These are phyloP conservation scores for Diadromus collaris DNA, from an alignment of 2,888 invertebrate genomes.

Conservation along the genomic window DNA sequence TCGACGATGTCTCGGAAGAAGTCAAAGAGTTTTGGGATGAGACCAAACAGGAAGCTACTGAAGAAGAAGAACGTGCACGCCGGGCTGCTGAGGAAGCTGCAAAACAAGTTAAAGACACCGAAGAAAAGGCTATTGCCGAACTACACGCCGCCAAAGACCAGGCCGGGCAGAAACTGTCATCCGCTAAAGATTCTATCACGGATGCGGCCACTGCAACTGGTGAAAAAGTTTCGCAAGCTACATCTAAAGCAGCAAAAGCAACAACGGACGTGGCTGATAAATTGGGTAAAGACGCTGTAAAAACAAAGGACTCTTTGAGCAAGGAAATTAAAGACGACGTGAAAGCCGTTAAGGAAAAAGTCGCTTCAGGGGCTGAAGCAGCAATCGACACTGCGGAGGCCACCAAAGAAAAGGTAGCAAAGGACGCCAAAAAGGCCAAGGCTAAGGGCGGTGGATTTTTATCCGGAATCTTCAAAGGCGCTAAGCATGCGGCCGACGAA, in stretches of 20 bases:
- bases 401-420: conserved; percentile 51
- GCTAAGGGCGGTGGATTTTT: conserved; percentile 58
- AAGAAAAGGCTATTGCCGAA: conserved; percentile 46
- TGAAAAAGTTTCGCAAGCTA: conserved; percentile 38
- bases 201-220: conserved; percentile 37
- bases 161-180: conserved; percentile 24
- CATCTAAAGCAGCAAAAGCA: conserved; percentile 32
- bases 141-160: conserved; percentile 48
- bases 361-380: conserved; percentile 76
- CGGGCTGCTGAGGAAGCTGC: conserved; percentile 56
- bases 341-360: conserved; percentile 39
- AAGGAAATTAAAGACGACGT: conserved; percentile 61
- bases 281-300: conserved; percentile 21
- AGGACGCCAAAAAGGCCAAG: conserved; percentile 57
- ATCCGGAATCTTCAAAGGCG: conserved; percentile 69
- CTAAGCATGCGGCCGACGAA: conserved; percentile 68
- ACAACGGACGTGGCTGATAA: conserved; percentile 32
- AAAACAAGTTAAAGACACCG: conserved; percentile 62
- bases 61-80: conserved; percentile 63
- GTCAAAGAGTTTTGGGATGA: conserved; percentile 68
- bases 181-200: conserved; percentile 33
- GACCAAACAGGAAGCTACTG: conserved; percentile 56
- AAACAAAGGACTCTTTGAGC: conserved; percentile 44
- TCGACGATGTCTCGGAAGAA: conserved; percentile 62
- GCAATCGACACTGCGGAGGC: conserved; percentile 44